Base-by-base conservation (phyloP, 37 sponge, comb jelly and placozoan species). In the Agelas oroides region DNA sequence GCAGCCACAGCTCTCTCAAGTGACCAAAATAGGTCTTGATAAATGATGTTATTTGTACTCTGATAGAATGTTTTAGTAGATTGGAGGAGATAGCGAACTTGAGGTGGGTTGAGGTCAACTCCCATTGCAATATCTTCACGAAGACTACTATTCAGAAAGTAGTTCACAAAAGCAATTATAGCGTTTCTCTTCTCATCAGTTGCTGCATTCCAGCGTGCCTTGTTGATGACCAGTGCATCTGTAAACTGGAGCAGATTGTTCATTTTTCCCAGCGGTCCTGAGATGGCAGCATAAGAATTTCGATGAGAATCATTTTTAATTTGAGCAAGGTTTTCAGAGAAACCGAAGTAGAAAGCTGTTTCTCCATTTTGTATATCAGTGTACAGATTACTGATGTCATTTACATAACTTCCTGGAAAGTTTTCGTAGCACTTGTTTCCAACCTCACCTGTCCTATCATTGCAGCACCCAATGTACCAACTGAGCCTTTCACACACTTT, bases 221-320 rank as follows among this genome's bases (percentile, higher is more conserved):
- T 73, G 58, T 73, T 84, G 17, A 84, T 34, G 18, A 84, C 85
- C 5, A 84, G 35, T 39, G 75, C 85, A 84, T 84, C 85, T 24
- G 85, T 84, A 33, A 73, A 84, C 13, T 58, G 39, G 8, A 84
- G 52, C 1, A 75, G 38, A n/a, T 70, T 5, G 53, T 73, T 58
- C 15, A 39, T 30, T 27, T 57, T 40, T 21, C 85, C 85, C 52
- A 84, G 23, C 36, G 76, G 55, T 33, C 53, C 61, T 6, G 65
- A 56, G n/a, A 84, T 35, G 14, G 85, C 76, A 3, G 63, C 76
- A 36, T 74, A 84, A 1, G 85, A 25, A 23, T 53, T 56, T 8
- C 59, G 5, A 27, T 39, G 1, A 21, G 39, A 60, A 74, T 59
- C 31, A 12, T 1, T 15, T 23, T 73, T 20, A 16, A 84, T 35